These are phyloP conservation scores for Plecturocebus donacophilus DNA, from an alignment of 2,113 vertebrate genomes.

Conservation along the genomic window DNA sequence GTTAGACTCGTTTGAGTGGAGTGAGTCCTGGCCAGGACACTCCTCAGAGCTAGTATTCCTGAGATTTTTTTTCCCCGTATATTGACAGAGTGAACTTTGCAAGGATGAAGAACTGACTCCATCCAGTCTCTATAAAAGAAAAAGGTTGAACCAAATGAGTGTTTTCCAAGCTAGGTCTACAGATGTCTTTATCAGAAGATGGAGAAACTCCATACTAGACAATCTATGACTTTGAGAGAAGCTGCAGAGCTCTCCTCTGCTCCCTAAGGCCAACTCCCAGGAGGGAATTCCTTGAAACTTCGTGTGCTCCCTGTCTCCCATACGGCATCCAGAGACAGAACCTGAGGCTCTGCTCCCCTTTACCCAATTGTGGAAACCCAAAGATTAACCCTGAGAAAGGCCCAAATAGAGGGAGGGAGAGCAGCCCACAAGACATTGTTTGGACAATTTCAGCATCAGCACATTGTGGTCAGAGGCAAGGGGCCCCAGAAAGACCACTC, in stretches of 20 bases:
- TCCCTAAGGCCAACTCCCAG: background rate
- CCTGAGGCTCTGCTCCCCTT: background rate
- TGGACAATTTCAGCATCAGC: conserved; percentile 64
- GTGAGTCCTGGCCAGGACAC: background rate
- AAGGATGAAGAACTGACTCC: background rate
- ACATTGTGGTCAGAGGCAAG: conserved; percentile 47
- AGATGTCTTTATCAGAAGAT: background rate
- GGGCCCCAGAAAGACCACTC: background rate
- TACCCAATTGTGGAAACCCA: conserved; percentile 47
- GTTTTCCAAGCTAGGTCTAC: background rate
- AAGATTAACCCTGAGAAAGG: conserved; percentile 73
- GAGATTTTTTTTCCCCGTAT: background rate
- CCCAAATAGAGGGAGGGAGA: background rate
- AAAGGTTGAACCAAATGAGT: background rate
- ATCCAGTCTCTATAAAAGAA: background rate
- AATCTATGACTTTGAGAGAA: background rate
- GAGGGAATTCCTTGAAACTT: background rate
- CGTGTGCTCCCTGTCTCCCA: background rate
- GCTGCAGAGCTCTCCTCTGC: background rate
- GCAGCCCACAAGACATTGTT: conserved; percentile 58
- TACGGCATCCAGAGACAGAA: background rate
- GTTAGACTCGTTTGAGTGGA: background rate
- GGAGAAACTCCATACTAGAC: background rate
- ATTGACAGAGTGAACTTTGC: background rate
- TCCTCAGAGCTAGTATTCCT: background rate